Evolutionary conservation across 2,113 vertebrate genomes (phyloP).

Genomic region (Chitala chitala): DNA sequence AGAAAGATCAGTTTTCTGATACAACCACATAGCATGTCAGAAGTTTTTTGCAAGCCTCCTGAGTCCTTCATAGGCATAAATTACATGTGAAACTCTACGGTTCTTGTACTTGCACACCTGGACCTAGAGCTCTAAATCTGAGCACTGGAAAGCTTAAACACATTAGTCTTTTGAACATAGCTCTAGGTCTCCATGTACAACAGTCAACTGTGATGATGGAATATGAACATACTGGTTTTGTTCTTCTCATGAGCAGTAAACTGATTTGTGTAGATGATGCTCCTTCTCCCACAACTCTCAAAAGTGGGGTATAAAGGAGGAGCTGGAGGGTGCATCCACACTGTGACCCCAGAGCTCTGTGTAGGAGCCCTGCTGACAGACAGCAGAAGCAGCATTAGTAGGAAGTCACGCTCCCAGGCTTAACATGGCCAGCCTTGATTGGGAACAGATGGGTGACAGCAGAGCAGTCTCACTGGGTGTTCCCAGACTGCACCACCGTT

Average conservation of each 20-base stretch:
- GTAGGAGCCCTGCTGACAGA: not conserved
- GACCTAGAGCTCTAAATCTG: too few species aligned
- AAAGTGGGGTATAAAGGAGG: not conserved
- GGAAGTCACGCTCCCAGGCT: constrained; percentile 3
- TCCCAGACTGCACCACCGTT: not conserved
- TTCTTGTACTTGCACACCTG: too few species aligned
- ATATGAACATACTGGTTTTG: too few species aligned
- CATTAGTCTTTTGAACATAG: too few species aligned
- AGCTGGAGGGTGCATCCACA: not conserved
- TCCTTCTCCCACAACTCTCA: not conserved
- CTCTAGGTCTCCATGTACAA: too few species aligned
- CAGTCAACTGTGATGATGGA: too few species aligned
- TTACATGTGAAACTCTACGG: too few species aligned
- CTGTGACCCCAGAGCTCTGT: not conserved
- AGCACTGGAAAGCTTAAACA: too few species aligned
- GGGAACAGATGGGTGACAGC: constrained; percentile 9
- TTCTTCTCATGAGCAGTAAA: too few species aligned
- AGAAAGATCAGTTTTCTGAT: too few species aligned
- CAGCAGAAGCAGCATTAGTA: not conserved
- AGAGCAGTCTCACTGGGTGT: not conserved
- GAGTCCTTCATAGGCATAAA: too few species aligned
- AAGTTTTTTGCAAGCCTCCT: not conserved
- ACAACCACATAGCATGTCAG: too few species aligned
- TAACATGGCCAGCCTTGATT: constrained; percentile 14
- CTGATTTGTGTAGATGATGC: not conserved